A percentile compares a stretch with the other conserved stretches of the same genome.
Conservation (phyloP, 2,113 vertebrate genomes). For the Prolemur simus region DNA sequence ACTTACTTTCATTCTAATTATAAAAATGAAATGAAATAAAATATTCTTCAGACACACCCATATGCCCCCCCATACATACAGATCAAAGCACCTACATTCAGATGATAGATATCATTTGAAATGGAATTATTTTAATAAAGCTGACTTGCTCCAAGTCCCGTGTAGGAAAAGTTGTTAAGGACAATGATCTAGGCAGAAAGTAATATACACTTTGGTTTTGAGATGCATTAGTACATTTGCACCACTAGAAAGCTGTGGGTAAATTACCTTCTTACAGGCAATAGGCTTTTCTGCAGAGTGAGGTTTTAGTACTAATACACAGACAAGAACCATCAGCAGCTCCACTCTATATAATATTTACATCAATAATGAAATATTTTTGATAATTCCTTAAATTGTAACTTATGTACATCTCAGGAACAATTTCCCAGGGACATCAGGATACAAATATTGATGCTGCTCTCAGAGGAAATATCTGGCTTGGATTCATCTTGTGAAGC, state of each 20-base stretch:
- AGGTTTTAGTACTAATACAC: neutral
- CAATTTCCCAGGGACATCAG: neutral
- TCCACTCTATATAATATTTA: neutral
- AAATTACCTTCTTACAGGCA: neutral
- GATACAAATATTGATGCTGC: neutral
- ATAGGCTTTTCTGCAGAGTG: neutral
- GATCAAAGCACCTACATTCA: neutral
- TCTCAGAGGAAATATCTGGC: neutral
- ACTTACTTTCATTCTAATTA: conserved; percentile 8
- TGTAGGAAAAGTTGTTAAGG: neutral
- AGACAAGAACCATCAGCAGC: neutral
- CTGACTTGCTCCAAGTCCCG: neutral
- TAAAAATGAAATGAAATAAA: conserved; percentile 22
- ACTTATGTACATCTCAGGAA: neutral
- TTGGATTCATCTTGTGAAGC: neutral
- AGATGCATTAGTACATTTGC: neutral
- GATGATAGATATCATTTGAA: conserved; percentile 5
- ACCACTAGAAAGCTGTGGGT: neutral
- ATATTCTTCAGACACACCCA: neutral
- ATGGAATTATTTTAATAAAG: neutral
- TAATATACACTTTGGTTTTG: neutral
- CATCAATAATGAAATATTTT: neutral
- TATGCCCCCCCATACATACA: neutral
- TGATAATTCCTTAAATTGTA: neutral
- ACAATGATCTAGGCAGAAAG: neutral